phyloP scores from a whole-genome alignment of 2,113 vertebrate genomes.

The Plotosus lineatus region DNA sequence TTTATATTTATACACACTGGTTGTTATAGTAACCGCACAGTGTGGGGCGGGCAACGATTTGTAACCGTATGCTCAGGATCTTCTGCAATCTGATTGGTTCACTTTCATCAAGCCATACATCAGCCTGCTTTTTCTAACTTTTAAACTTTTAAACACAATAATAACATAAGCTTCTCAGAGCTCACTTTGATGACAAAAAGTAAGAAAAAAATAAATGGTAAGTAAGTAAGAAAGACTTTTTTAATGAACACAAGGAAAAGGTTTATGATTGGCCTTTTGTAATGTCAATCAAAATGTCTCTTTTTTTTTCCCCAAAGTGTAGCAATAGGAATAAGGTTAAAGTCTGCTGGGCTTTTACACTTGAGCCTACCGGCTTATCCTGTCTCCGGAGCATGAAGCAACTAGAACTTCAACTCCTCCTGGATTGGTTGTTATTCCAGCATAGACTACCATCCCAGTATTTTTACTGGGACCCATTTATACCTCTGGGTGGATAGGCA shows the following conservation, averaged over 20 bases:
- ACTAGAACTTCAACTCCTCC: no score
- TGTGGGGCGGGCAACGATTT: background rate
- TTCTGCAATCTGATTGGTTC: background rate
- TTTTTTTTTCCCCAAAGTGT: no score
- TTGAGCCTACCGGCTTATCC: no score
- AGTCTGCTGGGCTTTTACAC: no score
- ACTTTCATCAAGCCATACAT: background rate
- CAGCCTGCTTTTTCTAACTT: background rate
- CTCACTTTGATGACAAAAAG: background rate
- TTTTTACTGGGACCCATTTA: no score
- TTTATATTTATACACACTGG: constrained; percentile 5
- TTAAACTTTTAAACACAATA: background rate
- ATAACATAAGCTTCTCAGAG: background rate
- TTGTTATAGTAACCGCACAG: constrained; percentile 2
- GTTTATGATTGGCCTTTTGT: background rate
- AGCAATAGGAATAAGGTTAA: no score
- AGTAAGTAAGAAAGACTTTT: background rate
- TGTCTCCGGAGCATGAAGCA: no score
- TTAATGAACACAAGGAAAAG: background rate
- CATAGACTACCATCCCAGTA: no score
- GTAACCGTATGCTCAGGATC: background rate
- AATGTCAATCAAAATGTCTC: background rate
- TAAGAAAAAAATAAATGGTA: background rate
- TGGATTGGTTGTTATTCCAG: no score
- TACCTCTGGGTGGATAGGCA: no score